Conservation (phyloP, 1,140 invertebrate species). For the Penaeus chinensis region DNA sequence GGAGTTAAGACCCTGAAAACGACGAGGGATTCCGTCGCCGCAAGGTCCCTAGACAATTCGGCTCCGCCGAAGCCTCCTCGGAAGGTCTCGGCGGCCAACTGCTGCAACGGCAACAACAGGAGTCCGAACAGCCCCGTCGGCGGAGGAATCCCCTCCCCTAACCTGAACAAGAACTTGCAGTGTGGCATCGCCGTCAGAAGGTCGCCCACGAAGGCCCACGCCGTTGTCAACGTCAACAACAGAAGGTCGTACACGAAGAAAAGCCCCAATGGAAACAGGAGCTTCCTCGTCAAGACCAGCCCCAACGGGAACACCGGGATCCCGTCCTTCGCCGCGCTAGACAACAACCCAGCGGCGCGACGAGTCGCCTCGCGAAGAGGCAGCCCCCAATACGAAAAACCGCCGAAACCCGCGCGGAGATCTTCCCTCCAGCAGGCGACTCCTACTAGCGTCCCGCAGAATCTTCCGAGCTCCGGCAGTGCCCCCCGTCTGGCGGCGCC, state of each 20-base stretch:
- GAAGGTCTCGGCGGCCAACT: not conserved
- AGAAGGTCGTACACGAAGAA: not conserved
- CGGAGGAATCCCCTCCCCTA: not conserved
- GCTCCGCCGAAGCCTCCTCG: conserved; percentile 21
- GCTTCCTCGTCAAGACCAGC: conserved; percentile 32
- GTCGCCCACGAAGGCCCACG: conserved; percentile 23
- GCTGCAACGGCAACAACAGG: not conserved
- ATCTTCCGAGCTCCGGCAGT: not conserved
- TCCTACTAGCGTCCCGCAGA: not conserved
- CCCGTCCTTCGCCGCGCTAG: conserved; percentile 10
- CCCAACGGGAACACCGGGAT: conserved; percentile 32
- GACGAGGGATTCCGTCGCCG: not conserved
- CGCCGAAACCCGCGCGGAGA: conserved; percentile 19
- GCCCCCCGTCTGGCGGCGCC: not conserved
- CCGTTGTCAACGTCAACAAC: conserved; percentile 39
- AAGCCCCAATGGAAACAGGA: conserved; percentile 35
- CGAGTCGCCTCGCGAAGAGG: not conserved
- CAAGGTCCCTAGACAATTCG: not conserved
- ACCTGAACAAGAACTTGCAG: not conserved
- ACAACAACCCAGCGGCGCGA: conserved; percentile 1
- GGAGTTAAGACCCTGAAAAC: not conserved
- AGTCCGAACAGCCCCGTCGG: not conserved
- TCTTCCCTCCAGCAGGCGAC: conserved; percentile 2
- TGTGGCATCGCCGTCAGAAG: not conserved
- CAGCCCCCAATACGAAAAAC: conserved; percentile 12